Base-by-base conservation (phyloP, 2,797 vertebrate genomes). In the Silurus lanzhouensis region DNA sequence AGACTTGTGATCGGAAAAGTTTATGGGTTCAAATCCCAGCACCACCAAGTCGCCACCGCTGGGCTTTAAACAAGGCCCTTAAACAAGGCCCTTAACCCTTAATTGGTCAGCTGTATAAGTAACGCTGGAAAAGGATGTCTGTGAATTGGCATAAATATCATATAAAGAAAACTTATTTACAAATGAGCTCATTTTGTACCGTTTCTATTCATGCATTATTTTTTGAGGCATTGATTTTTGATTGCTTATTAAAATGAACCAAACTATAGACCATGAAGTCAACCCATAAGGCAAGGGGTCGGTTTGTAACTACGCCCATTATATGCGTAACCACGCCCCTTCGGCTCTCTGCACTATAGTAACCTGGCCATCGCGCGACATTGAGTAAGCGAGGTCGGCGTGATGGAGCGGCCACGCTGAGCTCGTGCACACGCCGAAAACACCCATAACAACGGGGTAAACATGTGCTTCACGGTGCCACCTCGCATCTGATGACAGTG, bases 301-400 rank as follows among this genome's bases (percentile, higher is more conserved):
- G 31, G 3, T 38, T 38, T 5, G 31, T 38, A 38, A 0, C 81
- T 67, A 82, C 66, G 67, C 81, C 57, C 3, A 8, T 63, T 17
- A 52, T 7, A 52, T 52, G 25, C n/a, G 10, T 72, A 77, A 5
- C 68, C 75, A 85, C 46, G 57, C 61, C 77, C 75, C 58, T 57
- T 22, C 15, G 5, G 80, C 48, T 68, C 9, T 84, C 31, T 90
- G 88, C 87, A 89, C 90, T 91, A 76, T 52, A 91, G 86, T 91
- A 91, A 91, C 89, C 90, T 83, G 82, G 83, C 38, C 22, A 81
- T 87, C 84, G 86, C 81, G 48, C 88, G 68, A 87, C 87, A 85
- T 64, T 86, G 88, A 61, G 5, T n/a, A n/a, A 38, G 46, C 44
- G 74, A 55, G 38, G 44, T 83, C 77, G 74, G 64, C 20, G 63